phyloP scores from a whole-genome alignment of 2,113 vertebrate genomes.

The Hippocampus comes region DNA sequence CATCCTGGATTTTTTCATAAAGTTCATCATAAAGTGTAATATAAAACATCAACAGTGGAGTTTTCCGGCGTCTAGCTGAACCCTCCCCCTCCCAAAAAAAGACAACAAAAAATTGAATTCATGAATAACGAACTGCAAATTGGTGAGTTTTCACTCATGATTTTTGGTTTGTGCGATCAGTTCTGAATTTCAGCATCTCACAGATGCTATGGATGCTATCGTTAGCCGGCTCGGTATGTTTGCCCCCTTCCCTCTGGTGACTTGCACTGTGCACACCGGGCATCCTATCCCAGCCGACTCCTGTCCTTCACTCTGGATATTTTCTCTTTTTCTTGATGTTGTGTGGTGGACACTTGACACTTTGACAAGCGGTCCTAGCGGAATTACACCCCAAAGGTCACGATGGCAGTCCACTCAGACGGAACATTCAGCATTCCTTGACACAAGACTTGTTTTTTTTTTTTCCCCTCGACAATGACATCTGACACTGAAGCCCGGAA shows the following conservation, averaged over 20 bases:
- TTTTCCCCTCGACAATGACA: neutral
- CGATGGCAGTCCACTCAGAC: conserved; percentile 18
- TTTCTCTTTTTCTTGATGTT: conserved; percentile 17
- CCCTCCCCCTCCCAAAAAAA: no score
- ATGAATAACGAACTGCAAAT: no score
- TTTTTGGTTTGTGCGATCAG: neutral
- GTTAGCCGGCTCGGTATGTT: neutral
- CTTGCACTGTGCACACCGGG: conserved; percentile 8
- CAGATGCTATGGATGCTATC: neutral
- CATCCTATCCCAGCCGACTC: neutral
- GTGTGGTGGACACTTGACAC: conserved; percentile 29
- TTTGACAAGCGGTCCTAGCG: conserved; percentile 40
- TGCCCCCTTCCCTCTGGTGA: neutral
- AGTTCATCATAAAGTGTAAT: neutral
- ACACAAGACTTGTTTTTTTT: neutral
- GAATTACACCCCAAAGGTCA: conserved; percentile 25
- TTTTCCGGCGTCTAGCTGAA: no score
- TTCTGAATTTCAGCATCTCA: neutral
- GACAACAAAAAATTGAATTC: no score
- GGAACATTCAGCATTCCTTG: conserved; percentile 2
- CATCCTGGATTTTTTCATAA: neutral
- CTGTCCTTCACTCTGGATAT: conserved; percentile 21
- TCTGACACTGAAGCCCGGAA: neutral
- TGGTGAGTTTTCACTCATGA: no score
- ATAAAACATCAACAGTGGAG: no score